A percentile compares a stretch with the other conserved stretches of the same genome.
These are phyloP conservation scores for Phrixothrix hirtus DNA, from an alignment of 2,888 invertebrate species.

Conservation along the genomic window DNA sequence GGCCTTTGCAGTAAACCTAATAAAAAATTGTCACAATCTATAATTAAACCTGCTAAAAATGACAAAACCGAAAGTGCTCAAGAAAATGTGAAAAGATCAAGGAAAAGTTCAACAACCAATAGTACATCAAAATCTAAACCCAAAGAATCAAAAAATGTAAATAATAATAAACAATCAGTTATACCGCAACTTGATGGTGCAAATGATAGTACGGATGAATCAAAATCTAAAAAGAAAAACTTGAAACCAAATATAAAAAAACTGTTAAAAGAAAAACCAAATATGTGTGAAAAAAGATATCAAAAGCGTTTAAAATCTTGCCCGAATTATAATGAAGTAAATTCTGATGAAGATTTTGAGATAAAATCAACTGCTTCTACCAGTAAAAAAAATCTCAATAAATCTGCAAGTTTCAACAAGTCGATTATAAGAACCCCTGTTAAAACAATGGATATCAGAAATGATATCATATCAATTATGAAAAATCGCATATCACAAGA, in stretches of 20 bases:
- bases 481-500: constrained; percentile 59
- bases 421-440: no score
- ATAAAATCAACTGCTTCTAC: not conserved
- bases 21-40: no score
- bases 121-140: not conserved
- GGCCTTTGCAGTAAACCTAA: no score
- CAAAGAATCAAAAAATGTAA: not conserved
- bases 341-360: constrained; percentile 44
- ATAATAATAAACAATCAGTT: constrained; percentile 13
- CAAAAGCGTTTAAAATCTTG: constrained; percentile 33
- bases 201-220: constrained; percentile 30
- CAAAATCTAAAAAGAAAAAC: constrained; percentile 22
- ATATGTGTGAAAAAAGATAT: constrained; percentile 35
- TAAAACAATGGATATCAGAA: constrained; percentile 53
- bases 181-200: constrained; percentile 43
- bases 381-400: not conserved
- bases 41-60: no score
- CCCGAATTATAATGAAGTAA: constrained; percentile 33
- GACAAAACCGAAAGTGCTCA: not conserved
- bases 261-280: constrained; percentile 32
- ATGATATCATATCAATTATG: constrained; percentile 60
- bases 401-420: no score
- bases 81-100: not conserved
- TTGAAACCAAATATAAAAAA: constrained; percentile 45
- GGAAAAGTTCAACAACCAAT: not conserved